phyloP scores from a whole-genome alignment of 2,888 invertebrate species.

The Noctua comes region DNA sequence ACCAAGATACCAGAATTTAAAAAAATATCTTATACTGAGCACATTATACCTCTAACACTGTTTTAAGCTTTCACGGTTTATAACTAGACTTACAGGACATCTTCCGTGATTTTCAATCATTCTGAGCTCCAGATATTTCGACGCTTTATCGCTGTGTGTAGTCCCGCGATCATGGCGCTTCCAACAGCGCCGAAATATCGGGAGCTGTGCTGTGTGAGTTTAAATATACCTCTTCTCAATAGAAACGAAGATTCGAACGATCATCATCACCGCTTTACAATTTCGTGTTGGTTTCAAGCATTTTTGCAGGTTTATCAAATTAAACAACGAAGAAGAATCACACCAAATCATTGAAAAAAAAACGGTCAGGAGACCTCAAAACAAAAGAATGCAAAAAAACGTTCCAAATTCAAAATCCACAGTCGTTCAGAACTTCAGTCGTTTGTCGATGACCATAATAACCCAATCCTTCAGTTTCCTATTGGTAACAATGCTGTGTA shows the following conservation, averaged over 20 bases:
- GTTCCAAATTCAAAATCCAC: slow-evolving; percentile 8
- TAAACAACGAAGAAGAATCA: too few relatives aligned
- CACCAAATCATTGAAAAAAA: neutral
- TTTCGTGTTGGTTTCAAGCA: neutral
- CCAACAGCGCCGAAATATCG: too few relatives aligned
- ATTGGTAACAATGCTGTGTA: slow-evolving; percentile 40
- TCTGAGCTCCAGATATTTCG: too few relatives aligned
- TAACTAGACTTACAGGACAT: too few relatives aligned
- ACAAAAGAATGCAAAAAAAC: neutral
- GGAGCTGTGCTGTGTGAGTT: too few relatives aligned
- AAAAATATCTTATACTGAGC: too few relatives aligned
- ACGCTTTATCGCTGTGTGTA: too few relatives aligned
- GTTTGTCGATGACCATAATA: slow-evolving; percentile 13
- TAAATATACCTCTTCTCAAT: neutral
- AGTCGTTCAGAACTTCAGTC: neutral
- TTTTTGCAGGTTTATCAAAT: neutral
- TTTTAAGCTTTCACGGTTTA: too few relatives aligned
- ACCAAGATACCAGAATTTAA: neutral
- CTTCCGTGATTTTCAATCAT: too few relatives aligned
- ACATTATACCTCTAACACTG: too few relatives aligned
- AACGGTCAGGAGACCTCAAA: neutral
- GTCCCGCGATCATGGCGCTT: too few relatives aligned
- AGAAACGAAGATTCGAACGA: neutral
- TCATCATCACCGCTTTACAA: neutral
- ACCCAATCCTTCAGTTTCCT: slow-evolving; percentile 38